Evolutionary conservation across 1,140 invertebrate genomes (phyloP).

Genomic region (Latrodectus geometricus): DNA sequence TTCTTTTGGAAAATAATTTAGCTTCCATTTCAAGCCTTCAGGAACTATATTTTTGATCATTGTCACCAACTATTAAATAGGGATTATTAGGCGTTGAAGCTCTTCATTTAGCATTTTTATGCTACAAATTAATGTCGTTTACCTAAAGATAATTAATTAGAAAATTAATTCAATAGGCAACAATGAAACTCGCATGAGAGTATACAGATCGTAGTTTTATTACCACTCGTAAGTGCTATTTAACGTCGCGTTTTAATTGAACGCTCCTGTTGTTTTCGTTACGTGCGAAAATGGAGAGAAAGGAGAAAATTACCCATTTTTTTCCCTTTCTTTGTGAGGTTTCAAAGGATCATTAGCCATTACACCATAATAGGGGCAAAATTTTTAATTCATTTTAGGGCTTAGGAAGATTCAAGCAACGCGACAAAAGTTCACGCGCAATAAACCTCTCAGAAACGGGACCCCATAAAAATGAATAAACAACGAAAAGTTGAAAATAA

Average conservation of each 20-base stretch:
- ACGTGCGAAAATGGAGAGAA: neutral
- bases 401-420: neutral
- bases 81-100: no score
- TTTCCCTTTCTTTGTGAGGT: neutral
- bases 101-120: no score
- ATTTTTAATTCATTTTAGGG: neutral
- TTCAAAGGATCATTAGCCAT: neutral
- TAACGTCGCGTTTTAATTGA: neutral
- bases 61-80: no score
- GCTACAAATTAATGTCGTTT: no score
- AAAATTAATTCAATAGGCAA: no score
- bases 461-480: constrained; percentile 15
- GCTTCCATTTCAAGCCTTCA: no score
- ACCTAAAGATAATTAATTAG: no score
- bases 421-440: constrained; percentile 26
- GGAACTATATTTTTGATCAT: no score
- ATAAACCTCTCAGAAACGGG: constrained; percentile 28
- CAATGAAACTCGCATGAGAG: no score
- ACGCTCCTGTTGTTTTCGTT: neutral
- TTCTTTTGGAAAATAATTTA: no score
- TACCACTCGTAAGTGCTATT: neutral
- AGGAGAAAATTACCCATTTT: neutral
- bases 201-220: neutral
- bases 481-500: constrained; percentile 12
- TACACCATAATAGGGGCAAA: neutral